These are phyloP conservation scores for Caenorhabditis sp. DNA, from an alignment of 2,888 invertebrate genomes.

Conservation along the genomic window DNA sequence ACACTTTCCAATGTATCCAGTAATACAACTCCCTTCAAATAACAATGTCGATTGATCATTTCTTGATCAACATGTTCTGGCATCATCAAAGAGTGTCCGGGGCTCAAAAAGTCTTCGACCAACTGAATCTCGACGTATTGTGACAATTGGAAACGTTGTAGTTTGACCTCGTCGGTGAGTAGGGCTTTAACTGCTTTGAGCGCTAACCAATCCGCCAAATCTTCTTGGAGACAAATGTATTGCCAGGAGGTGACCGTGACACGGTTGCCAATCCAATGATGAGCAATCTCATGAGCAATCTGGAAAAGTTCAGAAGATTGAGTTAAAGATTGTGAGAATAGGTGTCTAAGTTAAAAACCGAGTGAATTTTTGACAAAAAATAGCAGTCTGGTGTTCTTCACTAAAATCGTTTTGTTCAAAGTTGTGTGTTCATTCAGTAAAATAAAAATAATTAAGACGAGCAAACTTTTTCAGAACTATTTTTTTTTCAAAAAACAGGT, in stretches of 20 bases:
- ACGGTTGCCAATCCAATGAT: constrained; percentile 59
- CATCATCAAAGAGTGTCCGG: constrained; percentile 51
- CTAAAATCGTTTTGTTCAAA: too few relatives aligned
- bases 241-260: constrained; percentile 52
- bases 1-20: constrained; percentile 61
- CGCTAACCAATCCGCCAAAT: constrained; percentile 52
- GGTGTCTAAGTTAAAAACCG: too few relatives aligned
- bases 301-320: not conserved
- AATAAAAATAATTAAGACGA: too few relatives aligned
- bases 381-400: too few relatives aligned
- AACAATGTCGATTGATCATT: constrained; percentile 63
- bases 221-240: constrained; percentile 58
- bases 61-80: constrained; percentile 46
- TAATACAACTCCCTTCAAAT: constrained; percentile 64
- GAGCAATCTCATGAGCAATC: constrained; percentile 56
- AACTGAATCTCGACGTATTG: constrained; percentile 66
- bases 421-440: too few relatives aligned
- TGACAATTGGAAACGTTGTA: constrained; percentile 52
- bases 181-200: constrained; percentile 48
- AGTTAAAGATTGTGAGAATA: not conserved
- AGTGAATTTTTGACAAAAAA: too few relatives aligned
- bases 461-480: too few relatives aligned
- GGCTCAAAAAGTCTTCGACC: constrained; percentile 65
- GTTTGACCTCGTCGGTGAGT: constrained; percentile 34
- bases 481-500: too few relatives aligned